These are phyloP conservation scores for Lamellibrachia luymesi DNA, from an alignment of 1,140 invertebrate genomes.

Conservation along the genomic window DNA sequence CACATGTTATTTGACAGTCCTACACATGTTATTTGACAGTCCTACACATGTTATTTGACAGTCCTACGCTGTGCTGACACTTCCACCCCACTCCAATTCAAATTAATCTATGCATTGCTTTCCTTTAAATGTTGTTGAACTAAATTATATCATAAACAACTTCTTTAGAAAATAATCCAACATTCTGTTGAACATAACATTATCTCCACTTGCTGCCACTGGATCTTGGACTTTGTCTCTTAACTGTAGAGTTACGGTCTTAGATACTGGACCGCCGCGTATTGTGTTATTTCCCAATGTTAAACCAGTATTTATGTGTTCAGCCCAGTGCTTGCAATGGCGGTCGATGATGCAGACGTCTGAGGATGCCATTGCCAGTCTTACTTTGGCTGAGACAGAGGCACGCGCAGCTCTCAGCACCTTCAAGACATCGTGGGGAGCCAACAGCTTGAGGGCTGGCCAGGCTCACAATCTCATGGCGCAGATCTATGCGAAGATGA, in stretches of 20 bases:
- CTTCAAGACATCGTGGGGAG: slow-evolving; percentile 40
- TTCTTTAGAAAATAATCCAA: too few species aligned
- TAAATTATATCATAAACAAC: too few species aligned
- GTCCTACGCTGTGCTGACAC: too few species aligned
- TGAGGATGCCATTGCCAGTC: slow-evolving; percentile 37
- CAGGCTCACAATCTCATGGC: slow-evolving; percentile 44
- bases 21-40: too few species aligned
- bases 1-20: too few species aligned
- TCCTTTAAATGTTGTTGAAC: too few species aligned
- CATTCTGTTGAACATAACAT: too few species aligned
- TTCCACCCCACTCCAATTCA: too few species aligned
- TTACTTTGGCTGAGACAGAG: slow-evolving; percentile 45
- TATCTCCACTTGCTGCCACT: not conserved
- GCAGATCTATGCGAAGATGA: slow-evolving; percentile 51
- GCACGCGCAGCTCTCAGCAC: slow-evolving; percentile 40
- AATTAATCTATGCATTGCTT: too few species aligned
- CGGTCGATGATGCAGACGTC: slow-evolving; percentile 41
- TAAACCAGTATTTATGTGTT: not conserved
- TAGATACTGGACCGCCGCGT: not conserved
- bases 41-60: too few species aligned
- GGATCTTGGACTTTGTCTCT: not conserved
- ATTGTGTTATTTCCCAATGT: not conserved
- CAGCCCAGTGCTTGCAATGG: slow-evolving; percentile 48
- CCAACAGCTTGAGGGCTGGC: slow-evolving; percentile 45
- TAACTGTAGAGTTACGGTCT: not conserved